Evolutionary conservation across 2,797 vertebrate species (phyloP), one percentile per base, ranked within the genome.

Genomic region (Zalophus californianus): DNA sequence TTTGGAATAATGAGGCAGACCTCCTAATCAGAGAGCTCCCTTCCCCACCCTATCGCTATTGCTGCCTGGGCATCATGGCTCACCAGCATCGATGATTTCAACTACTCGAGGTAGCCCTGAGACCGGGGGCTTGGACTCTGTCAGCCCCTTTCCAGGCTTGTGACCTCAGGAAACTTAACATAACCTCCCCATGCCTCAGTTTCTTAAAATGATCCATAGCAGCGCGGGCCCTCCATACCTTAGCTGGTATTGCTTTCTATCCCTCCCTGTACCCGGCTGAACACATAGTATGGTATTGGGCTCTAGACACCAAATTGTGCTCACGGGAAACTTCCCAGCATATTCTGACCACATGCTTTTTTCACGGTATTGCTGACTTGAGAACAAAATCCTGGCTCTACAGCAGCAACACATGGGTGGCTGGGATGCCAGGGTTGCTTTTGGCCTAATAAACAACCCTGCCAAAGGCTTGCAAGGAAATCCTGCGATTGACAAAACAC

Each of bases 271-370:
- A 14, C 23, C 2, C 4, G 38, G 18, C 2, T 23, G 16, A 6
- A 9, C 23, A 11, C 32, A 0, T 0, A 15, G 3, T 3, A 11
- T 5, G 41, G 11, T 15, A 0, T 4, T 27, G 35, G 3, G 1
- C 41, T 73, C 4, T 1, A 48, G 50, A 48, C 25, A 0, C 41
- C 91, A 25, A 29, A 32, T 54, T 4, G 1, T 20, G 4, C 15
- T 52, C 66, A 6, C 0, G 50, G 84, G 56, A 72, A 56, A 68
- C 7, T 68, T 52, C 56, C 44, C 50, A 41, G 35, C 16, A 12
- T 41, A 70, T n/a, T 66, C 29, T 41, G 77, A 64, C 86, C 32
- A 54, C 10, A 4, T n/a, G 35, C 58, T 83, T 80, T 92, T 72
- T 52, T 44, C 62, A 6, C 5, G 2, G 27, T 27, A 12, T 62